Conservation (phyloP, 2,888 invertebrate genomes). For the Melikaiella ostensackeni region DNA sequence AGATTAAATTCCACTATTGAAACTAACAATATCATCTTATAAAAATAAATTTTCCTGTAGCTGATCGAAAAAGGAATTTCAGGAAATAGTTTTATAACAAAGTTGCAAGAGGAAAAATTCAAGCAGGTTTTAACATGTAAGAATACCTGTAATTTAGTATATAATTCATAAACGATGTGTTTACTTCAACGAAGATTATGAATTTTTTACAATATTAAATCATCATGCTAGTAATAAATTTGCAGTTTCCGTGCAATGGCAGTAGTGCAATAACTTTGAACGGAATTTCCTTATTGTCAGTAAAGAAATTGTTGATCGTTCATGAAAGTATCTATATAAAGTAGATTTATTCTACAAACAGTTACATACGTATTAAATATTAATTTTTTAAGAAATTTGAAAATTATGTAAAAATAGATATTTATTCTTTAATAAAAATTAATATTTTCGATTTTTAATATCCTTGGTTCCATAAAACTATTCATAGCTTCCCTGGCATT, state of each 20-base stretch:
- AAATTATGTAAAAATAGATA: neutral
- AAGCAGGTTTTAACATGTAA: neutral
- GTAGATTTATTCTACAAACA: neutral
- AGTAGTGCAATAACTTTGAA: neutral
- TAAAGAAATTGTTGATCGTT: constrained; percentile 5
- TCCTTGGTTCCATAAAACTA: constrained; percentile 10
- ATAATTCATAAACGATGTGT: neutral
- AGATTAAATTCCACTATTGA: too few species aligned
- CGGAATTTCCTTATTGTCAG: constrained; percentile 29
- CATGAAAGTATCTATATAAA: constrained; percentile 8
- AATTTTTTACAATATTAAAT: constrained; percentile 14
- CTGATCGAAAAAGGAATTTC: neutral
- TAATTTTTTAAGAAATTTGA: neutral
- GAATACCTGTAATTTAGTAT: neutral
- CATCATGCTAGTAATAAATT: neutral
- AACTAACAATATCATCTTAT: too few species aligned
- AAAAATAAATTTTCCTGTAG: neutral
- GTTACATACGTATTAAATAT: neutral
- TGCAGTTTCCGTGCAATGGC: neutral
- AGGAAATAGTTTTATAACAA: neutral
- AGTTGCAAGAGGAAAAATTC: neutral
- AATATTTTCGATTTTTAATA: neutral
- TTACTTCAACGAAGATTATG: neutral
- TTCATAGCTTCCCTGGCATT: neutral
- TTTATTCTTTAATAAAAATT: too few species aligned